Conservation (phyloP, 2,797 vertebrate genomes). For the Siniperca obscura region DNA sequence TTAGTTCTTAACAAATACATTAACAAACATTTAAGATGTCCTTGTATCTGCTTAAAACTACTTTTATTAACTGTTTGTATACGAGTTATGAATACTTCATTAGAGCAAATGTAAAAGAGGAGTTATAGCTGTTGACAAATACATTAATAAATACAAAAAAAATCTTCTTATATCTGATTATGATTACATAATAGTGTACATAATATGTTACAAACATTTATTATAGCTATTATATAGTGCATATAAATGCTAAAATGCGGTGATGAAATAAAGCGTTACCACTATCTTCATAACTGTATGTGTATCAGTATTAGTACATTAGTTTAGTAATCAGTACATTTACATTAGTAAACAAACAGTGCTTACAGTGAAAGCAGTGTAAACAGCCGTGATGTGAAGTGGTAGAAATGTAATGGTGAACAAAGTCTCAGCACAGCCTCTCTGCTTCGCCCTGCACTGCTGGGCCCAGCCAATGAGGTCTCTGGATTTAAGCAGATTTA, state of each 20-base stretch:
- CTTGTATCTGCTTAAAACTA: not conserved
- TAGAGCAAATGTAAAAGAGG: not conserved
- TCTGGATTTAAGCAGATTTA: slow-evolving; percentile 53
- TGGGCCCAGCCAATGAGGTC: slow-evolving; percentile 53
- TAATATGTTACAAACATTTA: not conserved
- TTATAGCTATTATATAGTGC: not conserved
- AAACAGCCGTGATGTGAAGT: slow-evolving; percentile 15
- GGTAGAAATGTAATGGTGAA: slow-evolving; percentile 31
- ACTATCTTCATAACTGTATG: not conserved
- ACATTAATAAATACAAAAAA: not conserved
- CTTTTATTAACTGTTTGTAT: not conserved
- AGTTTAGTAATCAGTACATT: too few relatives aligned
- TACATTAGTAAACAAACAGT: not conserved
- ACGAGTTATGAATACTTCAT: too few relatives aligned
- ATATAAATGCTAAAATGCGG: not conserved
- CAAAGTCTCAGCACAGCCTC: slow-evolving; percentile 31
- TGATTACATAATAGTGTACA: not conserved
- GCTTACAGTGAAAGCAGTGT: not conserved
- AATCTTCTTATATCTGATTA: not conserved
- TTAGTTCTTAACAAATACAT: not conserved
- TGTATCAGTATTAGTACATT: not conserved
- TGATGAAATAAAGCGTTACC: not conserved
- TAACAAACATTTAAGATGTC: not conserved
- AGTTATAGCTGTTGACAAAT: not conserved
- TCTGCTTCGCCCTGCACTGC: slow-evolving; percentile 25